A percentile compares a stretch with the other conserved stretches of the same genome.
These are phyloP conservation scores for Catostylus mosaicus DNA, from an alignment of 30 jellyfish, hydroid and myxozoan genomes.

Conservation along the genomic window DNA sequence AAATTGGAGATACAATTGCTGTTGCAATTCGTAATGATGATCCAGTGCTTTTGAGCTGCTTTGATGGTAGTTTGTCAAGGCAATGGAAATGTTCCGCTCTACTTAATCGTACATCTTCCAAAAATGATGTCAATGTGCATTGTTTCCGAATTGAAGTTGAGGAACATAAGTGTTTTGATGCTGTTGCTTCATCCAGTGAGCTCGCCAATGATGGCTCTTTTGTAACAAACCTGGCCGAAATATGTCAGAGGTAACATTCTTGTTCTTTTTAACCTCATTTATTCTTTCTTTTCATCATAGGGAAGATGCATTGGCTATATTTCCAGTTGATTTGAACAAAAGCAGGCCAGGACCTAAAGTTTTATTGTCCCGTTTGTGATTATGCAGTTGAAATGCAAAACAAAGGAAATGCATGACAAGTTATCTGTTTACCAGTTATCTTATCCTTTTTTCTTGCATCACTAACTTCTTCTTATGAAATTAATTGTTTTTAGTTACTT, in stretches of 20 bases:
- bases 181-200: slow-evolving; percentile 12
- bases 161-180: slow-evolving; percentile 13
- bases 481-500: too few relatives aligned
- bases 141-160: slow-evolving; percentile 28
- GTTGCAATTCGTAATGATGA: slow-evolving; percentile 46
- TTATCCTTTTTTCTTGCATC: too few relatives aligned
- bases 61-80: slow-evolving; percentile 35
- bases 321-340: too few relatives aligned
- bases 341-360: too few relatives aligned
- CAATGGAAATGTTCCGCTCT: slow-evolving; percentile 41
- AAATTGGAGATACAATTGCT: slow-evolving; percentile 21
- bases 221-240: slow-evolving; percentile 23
- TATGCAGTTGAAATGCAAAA: too few relatives aligned
- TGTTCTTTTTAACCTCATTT: too few relatives aligned
- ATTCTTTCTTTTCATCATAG: too few relatives aligned
- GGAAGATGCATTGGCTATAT: too few relatives aligned
- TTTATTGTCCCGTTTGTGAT: too few relatives aligned
- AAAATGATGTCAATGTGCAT: slow-evolving; percentile 2
- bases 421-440: too few relatives aligned
- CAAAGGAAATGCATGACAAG: too few relatives aligned
- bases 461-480: too few relatives aligned
- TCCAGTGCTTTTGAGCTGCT: background rate
- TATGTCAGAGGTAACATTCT: slow-evolving; percentile 41
- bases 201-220: background rate
- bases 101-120: slow-evolving; percentile 3